Percentiles rank a stretch among this genome's conserved stretches.
These are phyloP conservation scores for Drosophila ananassae DNA, from an alignment of 1,140 invertebrate species.

Conservation along the genomic window DNA sequence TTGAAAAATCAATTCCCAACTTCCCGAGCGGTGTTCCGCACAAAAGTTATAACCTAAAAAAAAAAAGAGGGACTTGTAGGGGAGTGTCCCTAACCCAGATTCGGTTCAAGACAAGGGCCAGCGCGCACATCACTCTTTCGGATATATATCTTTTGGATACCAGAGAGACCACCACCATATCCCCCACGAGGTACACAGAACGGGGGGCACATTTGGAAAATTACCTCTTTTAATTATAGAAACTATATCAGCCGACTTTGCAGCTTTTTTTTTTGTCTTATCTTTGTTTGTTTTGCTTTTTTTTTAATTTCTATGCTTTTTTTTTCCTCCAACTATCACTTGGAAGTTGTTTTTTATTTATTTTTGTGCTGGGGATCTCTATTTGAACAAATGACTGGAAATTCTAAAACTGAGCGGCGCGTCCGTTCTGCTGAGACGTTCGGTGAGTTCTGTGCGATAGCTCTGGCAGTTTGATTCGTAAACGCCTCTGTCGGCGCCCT, in stretches of 20 bases:
- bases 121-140: conserved; percentile 25
- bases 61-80: conserved; percentile 16
- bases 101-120: conserved; percentile 27
- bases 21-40: conserved; percentile 25
- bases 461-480: conserved; percentile 44
- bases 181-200: neutral
- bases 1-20: conserved; percentile 67
- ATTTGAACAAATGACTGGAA: conserved; percentile 62
- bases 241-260: conserved; percentile 23
- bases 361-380: conserved; percentile 8
- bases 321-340: conserved; percentile 22
- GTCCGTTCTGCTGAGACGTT: conserved; percentile 71
- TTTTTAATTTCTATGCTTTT: conserved; percentile 21
- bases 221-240: conserved; percentile 57
- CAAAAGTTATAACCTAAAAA: conserved; percentile 38
- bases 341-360: conserved; percentile 27
- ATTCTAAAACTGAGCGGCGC: conserved; percentile 18
- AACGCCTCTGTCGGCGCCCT: conserved; percentile 14
- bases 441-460: conserved; percentile 59
- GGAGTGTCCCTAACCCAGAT: conserved; percentile 78
- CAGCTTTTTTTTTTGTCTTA: conserved; percentile 43
- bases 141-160: neutral
- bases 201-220: conserved; percentile 29
- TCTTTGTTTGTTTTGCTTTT: conserved; percentile 54
- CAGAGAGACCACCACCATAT: no score